phyloP scores from a whole-genome alignment of 1,140 invertebrate species.

The Cryptotermes secundus region DNA sequence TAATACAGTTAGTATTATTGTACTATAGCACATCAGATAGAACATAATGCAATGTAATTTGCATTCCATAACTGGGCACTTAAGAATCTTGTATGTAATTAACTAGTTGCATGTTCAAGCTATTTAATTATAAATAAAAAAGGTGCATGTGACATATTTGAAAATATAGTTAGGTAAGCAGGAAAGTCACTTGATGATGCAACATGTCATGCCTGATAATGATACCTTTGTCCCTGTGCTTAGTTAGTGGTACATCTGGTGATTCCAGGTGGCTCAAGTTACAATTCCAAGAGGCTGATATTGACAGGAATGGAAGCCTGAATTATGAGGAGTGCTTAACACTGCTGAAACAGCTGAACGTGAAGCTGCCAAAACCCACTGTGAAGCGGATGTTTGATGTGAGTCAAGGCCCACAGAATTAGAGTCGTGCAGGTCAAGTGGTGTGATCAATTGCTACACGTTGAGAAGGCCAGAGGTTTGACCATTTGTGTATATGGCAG shows the following conservation, averaged over 20 bases:
- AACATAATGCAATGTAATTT: too few relatives aligned
- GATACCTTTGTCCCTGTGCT: neutral
- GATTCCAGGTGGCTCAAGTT: conserved; percentile 49
- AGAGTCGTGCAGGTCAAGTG: neutral
- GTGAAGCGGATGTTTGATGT: conserved; percentile 49
- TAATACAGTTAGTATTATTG: too few relatives aligned
- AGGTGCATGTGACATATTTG: too few relatives aligned
- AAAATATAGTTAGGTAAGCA: too few relatives aligned
- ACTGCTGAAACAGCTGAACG: conserved; percentile 51
- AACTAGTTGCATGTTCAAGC: too few relatives aligned
- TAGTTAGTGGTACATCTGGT: neutral
- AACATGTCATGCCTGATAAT: too few relatives aligned
- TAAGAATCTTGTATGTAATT: too few relatives aligned
- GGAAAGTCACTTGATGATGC: too few relatives aligned
- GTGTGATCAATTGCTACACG: neutral
- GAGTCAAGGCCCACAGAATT: neutral
- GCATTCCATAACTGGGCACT: too few relatives aligned
- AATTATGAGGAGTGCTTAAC: conserved; percentile 50
- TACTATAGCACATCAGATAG: too few relatives aligned
- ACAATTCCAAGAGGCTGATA: conserved; percentile 52
- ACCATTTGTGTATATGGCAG: too few relatives aligned
- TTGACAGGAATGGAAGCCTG: conserved; percentile 49
- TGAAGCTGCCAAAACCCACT: conserved; percentile 46
- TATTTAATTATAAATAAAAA: too few relatives aligned
- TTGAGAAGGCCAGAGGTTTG: neutral